Percentiles rank a stretch among this genome's conserved stretches.
Conservation (phyloP, 2,113 vertebrate species). For the Sinocyclocheilus rhinocerous region DNA sequence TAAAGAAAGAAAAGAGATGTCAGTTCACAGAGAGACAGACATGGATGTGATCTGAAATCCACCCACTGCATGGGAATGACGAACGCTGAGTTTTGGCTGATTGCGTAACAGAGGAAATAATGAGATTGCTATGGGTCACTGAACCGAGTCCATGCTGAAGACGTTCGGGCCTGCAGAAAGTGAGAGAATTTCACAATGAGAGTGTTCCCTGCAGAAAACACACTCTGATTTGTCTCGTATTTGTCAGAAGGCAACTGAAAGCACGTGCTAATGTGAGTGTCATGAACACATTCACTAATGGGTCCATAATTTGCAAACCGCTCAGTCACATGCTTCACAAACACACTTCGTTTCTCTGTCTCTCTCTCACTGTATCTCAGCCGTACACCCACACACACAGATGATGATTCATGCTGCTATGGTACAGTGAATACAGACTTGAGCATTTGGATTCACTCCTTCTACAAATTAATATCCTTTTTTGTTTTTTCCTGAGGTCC, state of each 20-base stretch:
- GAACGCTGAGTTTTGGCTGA: conserved; percentile 33
- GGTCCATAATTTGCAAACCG: not conserved
- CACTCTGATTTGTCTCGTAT: not conserved
- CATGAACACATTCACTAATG: conserved; percentile 4
- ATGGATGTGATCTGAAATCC: not conserved
- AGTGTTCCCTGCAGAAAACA: not conserved
- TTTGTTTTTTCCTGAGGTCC: not conserved
- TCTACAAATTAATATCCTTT: not conserved
- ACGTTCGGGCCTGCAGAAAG: conserved; percentile 30
- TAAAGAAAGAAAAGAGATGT: conserved; percentile 5
- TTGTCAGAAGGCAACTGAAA: not conserved
- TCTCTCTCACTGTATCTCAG: not conserved
- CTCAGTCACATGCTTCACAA: not conserved
- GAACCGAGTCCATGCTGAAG: conserved; percentile 34
- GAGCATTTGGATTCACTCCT: not conserved
- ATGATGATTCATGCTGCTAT: conserved; percentile 19
- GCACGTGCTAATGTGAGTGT: conserved; percentile 14
- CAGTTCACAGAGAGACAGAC: not conserved
- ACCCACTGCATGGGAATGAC: conserved; percentile 19
- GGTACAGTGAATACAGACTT: not conserved
- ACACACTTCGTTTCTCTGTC: not conserved
- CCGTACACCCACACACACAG: not conserved
- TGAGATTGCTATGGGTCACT: conserved; percentile 42
- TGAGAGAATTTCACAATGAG: conserved; percentile 4
- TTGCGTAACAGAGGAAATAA: conserved; percentile 51